Evolutionary conservation across 2,888 invertebrate genomes (phyloP), one percentile per base, ranked within the genome.

Genomic region (Dichetophora obliterata): DNA sequence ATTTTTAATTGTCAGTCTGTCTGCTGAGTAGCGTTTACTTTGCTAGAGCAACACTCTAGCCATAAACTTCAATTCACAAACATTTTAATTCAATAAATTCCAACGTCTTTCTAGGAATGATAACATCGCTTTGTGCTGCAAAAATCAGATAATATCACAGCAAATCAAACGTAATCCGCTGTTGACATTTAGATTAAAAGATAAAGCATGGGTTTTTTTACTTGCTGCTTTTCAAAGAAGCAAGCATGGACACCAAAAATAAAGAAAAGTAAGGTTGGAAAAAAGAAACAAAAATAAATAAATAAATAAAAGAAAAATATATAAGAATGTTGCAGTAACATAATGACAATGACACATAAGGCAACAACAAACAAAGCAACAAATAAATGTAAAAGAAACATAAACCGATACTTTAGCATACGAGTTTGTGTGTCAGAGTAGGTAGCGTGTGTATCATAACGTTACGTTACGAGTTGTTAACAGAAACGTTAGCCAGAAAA

Each of bases 111-210:
- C 73, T 50, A 63, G 54, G 54, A 54, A 52, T 75, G 68, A 75
- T 68, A 75, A 59, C 43, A 75, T 75, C 66, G 34, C 50, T 54
- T 22, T 37, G 24, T 54, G 52, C 70, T 11, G 22, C 9, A 34
- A 70, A 70, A 70, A 54, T 70, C 57, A 71, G 75, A 68, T 68
- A 54, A 43, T 37, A 75, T 68, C 75, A 43, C 50, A 14, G 65
- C 19, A 34, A 84, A 85, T 85, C 84, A 85, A 85, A 85, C 85
- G 85, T 85, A 85, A 85, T 85, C 85, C 85, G 82, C 83, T 85
- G 84, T 85, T 85, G 85, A 85, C 85, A 85, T 84, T 84, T 82
- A 85, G 84, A 85, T 85, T 85, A 85, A 85, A 85, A 85, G 85
- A 85, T 85, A 85, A 34, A 19, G 54, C 43, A 43, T 43, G 43